Conservation (phyloP, 2,113 vertebrate genomes). For the Hippoglossus stenolepis region DNA sequence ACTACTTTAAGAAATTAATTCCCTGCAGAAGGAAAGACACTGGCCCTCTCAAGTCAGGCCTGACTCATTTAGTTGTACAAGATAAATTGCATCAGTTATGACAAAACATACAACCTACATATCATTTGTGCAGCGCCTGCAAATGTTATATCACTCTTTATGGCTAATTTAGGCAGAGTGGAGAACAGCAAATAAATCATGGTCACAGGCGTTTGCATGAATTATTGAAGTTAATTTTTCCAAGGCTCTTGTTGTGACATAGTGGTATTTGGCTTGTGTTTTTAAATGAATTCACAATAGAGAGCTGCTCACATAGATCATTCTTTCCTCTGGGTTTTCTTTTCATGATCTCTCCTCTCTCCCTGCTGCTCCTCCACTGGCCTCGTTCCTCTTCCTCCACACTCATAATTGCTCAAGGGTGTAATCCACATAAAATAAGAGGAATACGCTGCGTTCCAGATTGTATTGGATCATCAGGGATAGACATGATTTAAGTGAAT, state of each 20-base stretch:
- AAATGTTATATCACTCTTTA: slow-evolving; percentile 58
- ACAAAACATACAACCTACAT: slow-evolving; percentile 68
- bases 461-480: background rate
- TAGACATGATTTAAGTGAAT: background rate
- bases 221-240: slow-evolving; percentile 61
- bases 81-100: slow-evolving; percentile 47
- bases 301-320: background rate
- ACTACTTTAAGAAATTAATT: slow-evolving; percentile 63
- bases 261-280: slow-evolving; percentile 12
- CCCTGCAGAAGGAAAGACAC: slow-evolving; percentile 42
- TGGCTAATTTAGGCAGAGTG: slow-evolving; percentile 47
- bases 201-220: slow-evolving; percentile 40
- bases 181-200: slow-evolving; percentile 61
- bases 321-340: background rate
- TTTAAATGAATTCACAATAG: slow-evolving; percentile 5
- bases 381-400: background rate
- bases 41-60: slow-evolving; percentile 22
- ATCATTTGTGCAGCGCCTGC: slow-evolving; percentile 55
- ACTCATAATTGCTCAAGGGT: background rate
- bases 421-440: background rate
- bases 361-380: background rate
- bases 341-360: background rate
- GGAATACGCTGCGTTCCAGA: background rate
- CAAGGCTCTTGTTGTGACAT: slow-evolving; percentile 39
- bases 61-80: slow-evolving; percentile 40